Percentiles rank a stretch among this genome's conserved stretches.
Evolutionary conservation across 2,113 vertebrate genomes (phyloP).

Genomic region (Petaurus breviceps): DNA sequence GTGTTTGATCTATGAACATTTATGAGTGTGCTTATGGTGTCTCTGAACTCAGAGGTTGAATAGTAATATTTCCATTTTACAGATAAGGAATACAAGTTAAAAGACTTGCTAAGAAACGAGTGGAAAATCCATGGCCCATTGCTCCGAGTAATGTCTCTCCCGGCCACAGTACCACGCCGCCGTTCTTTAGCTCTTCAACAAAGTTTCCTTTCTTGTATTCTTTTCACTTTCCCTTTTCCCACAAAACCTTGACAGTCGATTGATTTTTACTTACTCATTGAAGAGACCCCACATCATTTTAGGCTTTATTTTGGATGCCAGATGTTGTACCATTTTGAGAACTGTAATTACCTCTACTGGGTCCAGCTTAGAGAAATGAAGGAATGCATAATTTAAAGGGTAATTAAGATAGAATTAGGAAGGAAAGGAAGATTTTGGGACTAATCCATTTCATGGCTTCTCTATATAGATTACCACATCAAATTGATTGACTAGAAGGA

Average conservation of each 20-base stretch:
- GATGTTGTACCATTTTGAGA: neutral
- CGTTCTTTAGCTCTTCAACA: neutral
- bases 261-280: neutral
- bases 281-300: neutral
- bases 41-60: neutral
- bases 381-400: slow-evolving; percentile 46
- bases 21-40: neutral
- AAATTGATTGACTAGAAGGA: neutral
- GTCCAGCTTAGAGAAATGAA: neutral
- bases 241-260: neutral
- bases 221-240: neutral
- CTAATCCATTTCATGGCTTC: slow-evolving; percentile 19
- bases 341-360: neutral
- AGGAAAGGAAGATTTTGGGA: slow-evolving; percentile 19
- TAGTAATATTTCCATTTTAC: neutral
- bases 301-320: neutral
- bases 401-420: neutral
- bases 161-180: neutral
- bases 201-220: neutral
- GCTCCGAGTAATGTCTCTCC: neutral
- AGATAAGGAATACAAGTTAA: neutral
- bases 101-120: neutral
- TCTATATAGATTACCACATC: neutral
- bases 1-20: neutral
- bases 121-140: neutral